Base-by-base conservation (phyloP, 2,113 vertebrate species). In the Python bivittatus region DNA sequence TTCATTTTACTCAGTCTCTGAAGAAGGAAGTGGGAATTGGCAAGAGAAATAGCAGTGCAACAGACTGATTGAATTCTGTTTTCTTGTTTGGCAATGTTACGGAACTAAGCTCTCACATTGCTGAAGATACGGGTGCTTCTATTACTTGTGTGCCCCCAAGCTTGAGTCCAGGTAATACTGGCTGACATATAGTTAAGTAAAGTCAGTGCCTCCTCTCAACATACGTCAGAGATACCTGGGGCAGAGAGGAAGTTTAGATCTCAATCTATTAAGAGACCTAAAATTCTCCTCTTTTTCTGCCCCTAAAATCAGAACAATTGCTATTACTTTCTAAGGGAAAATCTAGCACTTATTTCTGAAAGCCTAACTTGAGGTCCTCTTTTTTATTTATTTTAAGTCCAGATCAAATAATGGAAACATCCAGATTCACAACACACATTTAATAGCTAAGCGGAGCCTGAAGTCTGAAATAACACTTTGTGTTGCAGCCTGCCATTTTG, bases 401-500 rank as follows among this genome's bases (percentile, higher is more conserved):
- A 87, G 33, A 53, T 91, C 61, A 87, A 68, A 79, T 79, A 79
- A 79, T 42, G 60, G 85, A 92, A 92, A 58, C 68, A 88, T 88
- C 56, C 13, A 84, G 42, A 53, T 89, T 84, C 86, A 84, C 27
- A 90, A 8, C 1, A 93, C 60, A 85, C 61, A 79, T 42, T 52
- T 56, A 84, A 6, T 7, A 22, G 54, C n/a, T 5, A 58, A 87
- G 38, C 68, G 72, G 29, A 88, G 60, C 33, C 1, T 86, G 42
- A 38, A 91, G 53, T 61, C 54, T 91, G 83, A 88, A 88, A 61
- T 52, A 89, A 84, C n/a, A 58, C 1, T 33, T 27, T 53, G 91
- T 92, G 56, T 44, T n/a, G n/a, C 88, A 95, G 92, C 86, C 68
- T 6, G 3, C 94, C 95, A 96, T 96, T 96, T 95, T 95, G 90